These are phyloP conservation scores for Amiota communis DNA, from an alignment of 2,888 invertebrate species.

Conservation along the genomic window DNA sequence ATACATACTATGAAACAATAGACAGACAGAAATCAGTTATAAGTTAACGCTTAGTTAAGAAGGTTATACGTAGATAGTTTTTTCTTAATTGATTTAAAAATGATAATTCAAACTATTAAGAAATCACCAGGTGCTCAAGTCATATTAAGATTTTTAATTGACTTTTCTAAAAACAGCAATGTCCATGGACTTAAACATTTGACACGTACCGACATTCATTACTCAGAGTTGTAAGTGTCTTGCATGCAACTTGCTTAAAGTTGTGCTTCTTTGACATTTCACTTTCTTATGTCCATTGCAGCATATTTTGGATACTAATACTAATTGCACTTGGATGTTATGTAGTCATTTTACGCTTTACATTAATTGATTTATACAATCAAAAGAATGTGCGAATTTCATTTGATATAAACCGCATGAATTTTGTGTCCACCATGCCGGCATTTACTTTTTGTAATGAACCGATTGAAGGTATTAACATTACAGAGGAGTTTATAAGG, in stretches of 20 bases:
- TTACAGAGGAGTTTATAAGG: slow-evolving; percentile 13
- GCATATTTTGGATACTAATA: background rate
- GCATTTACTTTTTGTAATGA: slow-evolving; percentile 36
- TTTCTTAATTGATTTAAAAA: too few relatives aligned
- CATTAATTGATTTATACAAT: background rate
- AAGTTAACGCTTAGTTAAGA: too few relatives aligned
- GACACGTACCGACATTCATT: slow-evolving; percentile 34
- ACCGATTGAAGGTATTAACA: slow-evolving; percentile 5
- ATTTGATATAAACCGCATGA: slow-evolving; percentile 17
- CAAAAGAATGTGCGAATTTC: slow-evolving; percentile 34
- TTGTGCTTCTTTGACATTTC: background rate
- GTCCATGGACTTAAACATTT: slow-evolving; percentile 37
- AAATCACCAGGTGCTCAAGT: slow-evolving; percentile 27
- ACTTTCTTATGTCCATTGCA: background rate
- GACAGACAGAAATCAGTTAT: too few relatives aligned
- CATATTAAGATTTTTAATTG: slow-evolving; percentile 31
- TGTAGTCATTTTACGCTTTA: background rate
- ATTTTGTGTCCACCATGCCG: slow-evolving; percentile 27
- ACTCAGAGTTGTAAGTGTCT: slow-evolving; percentile 38
- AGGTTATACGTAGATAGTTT: too few relatives aligned
- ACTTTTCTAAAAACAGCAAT: slow-evolving; percentile 32
- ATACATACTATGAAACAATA: too few relatives aligned
- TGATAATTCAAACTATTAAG: background rate
- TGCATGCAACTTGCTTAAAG: background rate
- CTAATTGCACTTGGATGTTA: background rate